phyloP scores from a whole-genome alignment of 1,140 invertebrate genomes.

The Calephelis virginiensis region DNA sequence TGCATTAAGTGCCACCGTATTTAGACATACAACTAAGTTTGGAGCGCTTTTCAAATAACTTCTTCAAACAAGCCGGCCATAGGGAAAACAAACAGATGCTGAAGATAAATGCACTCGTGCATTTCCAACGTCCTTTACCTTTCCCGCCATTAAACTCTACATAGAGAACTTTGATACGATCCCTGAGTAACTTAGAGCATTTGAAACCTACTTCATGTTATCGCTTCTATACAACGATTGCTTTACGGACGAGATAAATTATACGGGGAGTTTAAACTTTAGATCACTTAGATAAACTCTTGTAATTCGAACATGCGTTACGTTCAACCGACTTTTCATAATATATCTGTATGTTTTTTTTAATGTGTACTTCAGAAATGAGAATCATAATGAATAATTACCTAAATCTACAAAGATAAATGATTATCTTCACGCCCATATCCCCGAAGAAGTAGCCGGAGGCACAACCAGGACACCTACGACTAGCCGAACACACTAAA shows the following conservation, averaged over 20 bases:
- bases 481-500: too few species aligned
- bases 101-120: conserved; percentile 15
- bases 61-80: conserved; percentile 12
- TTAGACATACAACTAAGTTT: conserved; percentile 5
- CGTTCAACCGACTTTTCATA: not conserved
- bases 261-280: conserved; percentile 6
- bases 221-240: conserved; percentile 29
- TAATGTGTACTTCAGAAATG: too few species aligned
- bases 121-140: conserved; percentile 10
- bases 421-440: too few species aligned
- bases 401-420: too few species aligned
- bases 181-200: conserved; percentile 25
- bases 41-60: conserved; percentile 10
- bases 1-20: conserved; percentile 1
- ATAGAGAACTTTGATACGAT: conserved; percentile 26
- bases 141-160: conserved; percentile 14
- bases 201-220: conserved; percentile 30
- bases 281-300: conserved; percentile 12
- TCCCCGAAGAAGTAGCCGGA: too few species aligned
- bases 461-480: too few species aligned
- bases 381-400: too few species aligned
- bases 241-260: conserved; percentile 31
- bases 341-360: too few species aligned
- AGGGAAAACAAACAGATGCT: conserved; percentile 12
- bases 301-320: not conserved